Evolutionary conservation across 2,113 vertebrate genomes (phyloP), one percentile per base, ranked within the genome.

Genomic region (Corythornis vintsioides): DNA sequence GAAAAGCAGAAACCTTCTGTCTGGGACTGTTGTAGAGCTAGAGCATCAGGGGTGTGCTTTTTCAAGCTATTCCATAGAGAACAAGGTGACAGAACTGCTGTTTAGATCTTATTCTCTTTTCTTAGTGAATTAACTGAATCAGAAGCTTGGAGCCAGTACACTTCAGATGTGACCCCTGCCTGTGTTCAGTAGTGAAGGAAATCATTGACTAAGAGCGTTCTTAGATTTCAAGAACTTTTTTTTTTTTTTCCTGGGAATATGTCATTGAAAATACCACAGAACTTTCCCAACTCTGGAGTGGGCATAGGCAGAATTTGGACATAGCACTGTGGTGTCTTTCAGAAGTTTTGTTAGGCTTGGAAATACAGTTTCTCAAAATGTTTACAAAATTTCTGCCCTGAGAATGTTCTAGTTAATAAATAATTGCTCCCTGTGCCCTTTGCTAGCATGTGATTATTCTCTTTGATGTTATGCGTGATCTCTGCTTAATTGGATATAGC

Each of bases 401-500:
- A 88, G 90, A 95, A 93, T 81, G 84, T 88, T 96, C 69, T 77
- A 60, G 94, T 95, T 96, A 97, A 97, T 96, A 86, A 90, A 6
- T 93, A 96, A 95, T 84, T 3, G 1, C 61, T 94, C 48, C 13
- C 45, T 55, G 18, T 95, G 89, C 91, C 79, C 78, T 93, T 93
- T 57, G 26, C 89, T 66, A 83, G 53, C 94, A 96, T 96, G 92
- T 96, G 94, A 94, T 85, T 96, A 90, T 89, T 75, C 50, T 85
- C 86, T 96, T 96, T 93, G 86, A 95, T 95, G 86, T 94, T 91
- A 79, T 78, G 85, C 18, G 6, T 95, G 95, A 75, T 93, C 81
- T 88, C 89, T 65, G 81, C 63, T 89, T 93, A 92, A 96, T 88
- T 92, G 81, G 85, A 81, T 90, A 75, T 75, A 86, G 65, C 65